Percentiles rank a stretch among this genome's conserved stretches.
These are phyloP conservation scores for Phylloscopus trochilus DNA, from an alignment of 2,113 vertebrate genomes.

Conservation along the genomic window DNA sequence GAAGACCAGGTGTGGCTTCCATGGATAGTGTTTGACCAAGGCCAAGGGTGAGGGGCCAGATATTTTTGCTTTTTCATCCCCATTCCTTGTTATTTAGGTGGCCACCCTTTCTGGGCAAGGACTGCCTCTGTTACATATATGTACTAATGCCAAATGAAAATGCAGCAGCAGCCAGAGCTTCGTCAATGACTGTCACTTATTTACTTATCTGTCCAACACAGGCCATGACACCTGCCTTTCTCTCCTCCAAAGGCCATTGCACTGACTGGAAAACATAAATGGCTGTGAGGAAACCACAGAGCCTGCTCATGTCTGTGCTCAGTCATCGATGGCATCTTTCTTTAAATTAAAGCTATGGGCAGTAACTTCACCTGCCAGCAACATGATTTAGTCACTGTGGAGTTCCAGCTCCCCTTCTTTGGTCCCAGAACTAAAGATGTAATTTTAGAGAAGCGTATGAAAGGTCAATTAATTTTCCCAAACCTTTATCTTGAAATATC, in stretches of 20 bases:
- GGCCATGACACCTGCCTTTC: neutral
- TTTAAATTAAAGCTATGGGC: neutral
- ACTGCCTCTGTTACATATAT: fast-evolving
- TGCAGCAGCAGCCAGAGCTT: neutral
- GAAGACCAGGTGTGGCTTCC: neutral
- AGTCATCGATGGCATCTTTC: fast-evolving
- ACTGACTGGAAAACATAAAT: neutral
- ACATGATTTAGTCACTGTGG: neutral
- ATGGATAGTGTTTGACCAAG: fast-evolving
- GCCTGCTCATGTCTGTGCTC: neutral
- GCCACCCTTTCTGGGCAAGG: neutral
- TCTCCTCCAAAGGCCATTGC: neutral
- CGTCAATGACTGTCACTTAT: fast-evolving
- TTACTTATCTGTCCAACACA: neutral
- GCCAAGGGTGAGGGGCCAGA: neutral
- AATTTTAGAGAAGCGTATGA: neutral
- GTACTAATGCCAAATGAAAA: neutral
- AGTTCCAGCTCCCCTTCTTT: neutral
- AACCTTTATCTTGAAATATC: neutral
- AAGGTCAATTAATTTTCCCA: slow-evolving; percentile 10
- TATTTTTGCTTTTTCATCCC: neutral
- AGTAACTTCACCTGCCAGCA: neutral
- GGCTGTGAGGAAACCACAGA: neutral
- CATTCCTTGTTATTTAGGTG: neutral
- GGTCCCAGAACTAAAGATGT: neutral